Percentiles rank a stretch among this genome's conserved stretches.
These are phyloP conservation scores for Spongilla lacustris DNA, from an alignment of 37 sponge, comb jelly and placozoan genomes.

Conservation along the genomic window DNA sequence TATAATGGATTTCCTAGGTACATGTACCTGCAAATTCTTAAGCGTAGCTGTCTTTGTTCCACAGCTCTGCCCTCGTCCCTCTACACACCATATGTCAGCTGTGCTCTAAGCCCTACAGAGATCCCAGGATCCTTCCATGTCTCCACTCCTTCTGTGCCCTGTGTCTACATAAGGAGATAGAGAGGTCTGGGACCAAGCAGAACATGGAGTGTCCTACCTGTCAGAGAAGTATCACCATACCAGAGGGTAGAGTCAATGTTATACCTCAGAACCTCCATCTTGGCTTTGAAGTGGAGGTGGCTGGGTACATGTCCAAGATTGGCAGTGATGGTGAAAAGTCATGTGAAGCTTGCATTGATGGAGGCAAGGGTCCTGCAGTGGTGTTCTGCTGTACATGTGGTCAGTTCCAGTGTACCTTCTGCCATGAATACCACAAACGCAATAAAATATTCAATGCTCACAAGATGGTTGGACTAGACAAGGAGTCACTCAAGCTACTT, in stretches of 20 bases:
- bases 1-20: too few species aligned
- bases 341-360: too few species aligned
- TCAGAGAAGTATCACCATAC: not conserved
- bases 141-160: not conserved
- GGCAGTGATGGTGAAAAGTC: too few species aligned
- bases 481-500: too few species aligned
- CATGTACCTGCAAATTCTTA: too few species aligned
- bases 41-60: too few species aligned
- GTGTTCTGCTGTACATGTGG: too few species aligned
- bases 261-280: constrained; percentile 1
- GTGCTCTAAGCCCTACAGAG: not conserved
- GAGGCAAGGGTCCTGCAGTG: too few species aligned
- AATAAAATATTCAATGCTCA: too few species aligned
- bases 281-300: not conserved
- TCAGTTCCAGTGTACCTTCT: too few species aligned
- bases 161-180: not conserved
- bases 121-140: not conserved
- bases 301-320: not conserved
- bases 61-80: not conserved
- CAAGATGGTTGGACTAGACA: too few species aligned
- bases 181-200: not conserved
- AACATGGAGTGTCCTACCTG: not conserved
- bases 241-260: not conserved
- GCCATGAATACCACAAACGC: too few species aligned
- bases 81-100: not conserved